These are phyloP conservation scores for Coreoperca whiteheadi DNA, from an alignment of 2,113 vertebrate genomes.

Conservation along the genomic window DNA sequence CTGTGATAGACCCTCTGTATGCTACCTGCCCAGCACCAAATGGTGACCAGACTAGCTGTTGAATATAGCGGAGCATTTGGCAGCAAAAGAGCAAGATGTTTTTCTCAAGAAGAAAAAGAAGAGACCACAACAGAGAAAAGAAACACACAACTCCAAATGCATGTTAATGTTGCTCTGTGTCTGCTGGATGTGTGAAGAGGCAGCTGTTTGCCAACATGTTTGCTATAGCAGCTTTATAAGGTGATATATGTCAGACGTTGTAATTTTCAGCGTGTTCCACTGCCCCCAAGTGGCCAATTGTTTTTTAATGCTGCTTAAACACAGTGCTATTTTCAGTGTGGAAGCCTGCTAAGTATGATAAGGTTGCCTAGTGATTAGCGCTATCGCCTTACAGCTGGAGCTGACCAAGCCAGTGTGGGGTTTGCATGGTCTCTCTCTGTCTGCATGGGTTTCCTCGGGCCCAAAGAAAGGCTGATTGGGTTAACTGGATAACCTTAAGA, in stretches of 20 bases:
- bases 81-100: background rate
- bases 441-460: background rate
- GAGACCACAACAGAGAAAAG: background rate
- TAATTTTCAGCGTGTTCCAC: background rate
- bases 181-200: background rate
- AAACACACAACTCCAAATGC: background rate
- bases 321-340: background rate
- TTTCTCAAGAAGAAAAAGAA: background rate
- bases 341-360: background rate
- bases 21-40: background rate
- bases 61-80: background rate
- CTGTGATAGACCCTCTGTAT: too few relatives aligned
- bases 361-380: background rate
- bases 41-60: background rate
- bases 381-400: conserved; percentile 2
- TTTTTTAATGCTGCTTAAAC: background rate
- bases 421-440: background rate
- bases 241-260: background rate
- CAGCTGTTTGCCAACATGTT: background rate
- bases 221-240: background rate
- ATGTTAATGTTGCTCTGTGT: background rate
- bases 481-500: background rate
- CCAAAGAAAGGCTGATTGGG: background rate
- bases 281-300: background rate
- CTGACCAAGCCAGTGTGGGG: background rate